Conservation (phyloP, 2,888 invertebrate genomes). For the Adelognathus sp. region DNA sequence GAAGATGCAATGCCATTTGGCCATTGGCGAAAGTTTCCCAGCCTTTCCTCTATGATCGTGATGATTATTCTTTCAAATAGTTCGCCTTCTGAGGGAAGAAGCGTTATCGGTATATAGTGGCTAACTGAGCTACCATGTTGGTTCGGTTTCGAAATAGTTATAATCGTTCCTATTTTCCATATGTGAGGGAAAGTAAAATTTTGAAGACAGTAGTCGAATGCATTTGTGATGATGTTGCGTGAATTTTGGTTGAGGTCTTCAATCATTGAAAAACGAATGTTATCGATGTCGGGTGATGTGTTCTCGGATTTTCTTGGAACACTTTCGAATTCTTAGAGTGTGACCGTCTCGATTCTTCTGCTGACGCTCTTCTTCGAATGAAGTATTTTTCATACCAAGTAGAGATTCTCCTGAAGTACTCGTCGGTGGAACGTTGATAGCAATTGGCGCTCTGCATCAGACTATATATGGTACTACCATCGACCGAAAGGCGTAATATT, state of each 20-base stretch:
- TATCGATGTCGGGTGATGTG: constrained; percentile 1
- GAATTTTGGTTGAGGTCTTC: background rate
- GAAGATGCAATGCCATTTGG: too few species aligned
- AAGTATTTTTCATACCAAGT: background rate
- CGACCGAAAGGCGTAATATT: background rate
- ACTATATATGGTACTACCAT: background rate
- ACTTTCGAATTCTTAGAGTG: background rate
- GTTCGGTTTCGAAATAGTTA: constrained; percentile 25
- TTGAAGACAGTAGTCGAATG: background rate
- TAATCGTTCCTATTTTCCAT: background rate
- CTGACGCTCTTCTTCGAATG: background rate
- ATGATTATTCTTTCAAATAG: constrained; percentile 15
- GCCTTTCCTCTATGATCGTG: too few species aligned
- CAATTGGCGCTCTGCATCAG: background rate
- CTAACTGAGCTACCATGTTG: background rate
- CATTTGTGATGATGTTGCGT: background rate
- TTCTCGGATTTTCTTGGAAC: constrained; percentile 1
- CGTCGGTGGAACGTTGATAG: background rate
- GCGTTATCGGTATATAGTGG: background rate
- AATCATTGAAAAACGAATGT: background rate
- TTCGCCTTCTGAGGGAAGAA: constrained; percentile 4
- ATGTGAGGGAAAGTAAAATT: background rate
- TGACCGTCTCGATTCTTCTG: background rate
- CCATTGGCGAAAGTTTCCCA: too few species aligned
- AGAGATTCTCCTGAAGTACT: background rate